Conservation (phyloP, 2,113 vertebrate species). For the Microcebus murinus region DNA sequence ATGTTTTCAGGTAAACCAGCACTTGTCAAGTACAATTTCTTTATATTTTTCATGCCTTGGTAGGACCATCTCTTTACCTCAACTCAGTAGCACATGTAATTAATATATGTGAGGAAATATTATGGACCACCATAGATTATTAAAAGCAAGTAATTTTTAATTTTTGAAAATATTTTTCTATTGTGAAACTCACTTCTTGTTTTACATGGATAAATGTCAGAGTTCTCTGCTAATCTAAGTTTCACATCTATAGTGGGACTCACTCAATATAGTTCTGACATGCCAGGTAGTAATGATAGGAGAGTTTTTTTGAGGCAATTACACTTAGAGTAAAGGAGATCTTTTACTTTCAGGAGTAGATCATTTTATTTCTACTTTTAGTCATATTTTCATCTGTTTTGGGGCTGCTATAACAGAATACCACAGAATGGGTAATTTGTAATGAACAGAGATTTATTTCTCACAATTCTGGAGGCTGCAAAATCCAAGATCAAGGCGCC, state of each 20-base stretch:
- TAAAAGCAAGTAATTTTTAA: background rate
- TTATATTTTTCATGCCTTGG: background rate
- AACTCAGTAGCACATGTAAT: background rate
- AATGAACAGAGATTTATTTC: background rate
- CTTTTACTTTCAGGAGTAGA: background rate
- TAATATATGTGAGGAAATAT: background rate
- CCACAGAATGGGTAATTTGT: background rate
- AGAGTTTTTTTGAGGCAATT: background rate
- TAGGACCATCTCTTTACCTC: background rate
- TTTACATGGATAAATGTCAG: background rate
- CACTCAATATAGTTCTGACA: background rate
- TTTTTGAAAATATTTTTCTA: background rate
- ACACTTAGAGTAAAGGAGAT: background rate
- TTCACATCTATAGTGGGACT: background rate
- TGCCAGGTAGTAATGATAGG: too few species aligned
- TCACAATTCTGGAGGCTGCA: background rate
- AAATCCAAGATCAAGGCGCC: background rate
- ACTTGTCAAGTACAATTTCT: background rate
- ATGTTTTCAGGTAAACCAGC: background rate
- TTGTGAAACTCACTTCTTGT: background rate
- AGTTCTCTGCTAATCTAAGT: background rate
- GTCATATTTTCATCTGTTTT: background rate
- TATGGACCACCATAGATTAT: background rate
- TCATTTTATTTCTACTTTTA: background rate
- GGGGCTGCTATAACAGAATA: background rate